phyloP scores from a whole-genome alignment of 2,888 invertebrate species.

The Spisula subtruncata region DNA sequence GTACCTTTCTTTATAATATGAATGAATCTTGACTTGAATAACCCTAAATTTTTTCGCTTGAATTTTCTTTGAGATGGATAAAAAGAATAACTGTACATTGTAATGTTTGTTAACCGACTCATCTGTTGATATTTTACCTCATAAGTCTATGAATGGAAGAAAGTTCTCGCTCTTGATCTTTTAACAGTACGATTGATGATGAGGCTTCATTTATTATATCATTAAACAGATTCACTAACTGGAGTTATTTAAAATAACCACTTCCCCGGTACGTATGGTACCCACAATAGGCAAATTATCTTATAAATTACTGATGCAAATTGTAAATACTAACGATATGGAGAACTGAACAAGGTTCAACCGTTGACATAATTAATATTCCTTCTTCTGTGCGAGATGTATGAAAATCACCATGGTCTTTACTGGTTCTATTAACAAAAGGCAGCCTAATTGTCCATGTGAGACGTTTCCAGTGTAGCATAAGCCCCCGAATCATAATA shows the following conservation, averaged over 20 bases:
- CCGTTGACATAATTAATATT: not conserved
- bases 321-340: not conserved
- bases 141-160: no score
- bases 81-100: no score
- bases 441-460: no score
- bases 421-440: not conserved
- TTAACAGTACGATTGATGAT: not conserved
- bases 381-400: not conserved
- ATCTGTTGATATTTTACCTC: no score
- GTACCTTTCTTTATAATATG: no score
- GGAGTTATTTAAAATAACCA: not conserved
- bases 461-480: no score
- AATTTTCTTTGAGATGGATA: no score
- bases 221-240: not conserved
- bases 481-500: no score
- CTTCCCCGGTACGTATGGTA: not conserved
- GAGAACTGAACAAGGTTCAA: not conserved
- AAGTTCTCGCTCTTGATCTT: no score
- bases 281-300: not conserved
- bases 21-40: no score
- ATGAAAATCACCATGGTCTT: not conserved
- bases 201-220: not conserved
- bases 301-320: slow-evolving; percentile 2
- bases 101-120: no score
- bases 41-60: no score